Conservation (phyloP, 2,797 vertebrate species). For the Peromyscus eremicus region DNA sequence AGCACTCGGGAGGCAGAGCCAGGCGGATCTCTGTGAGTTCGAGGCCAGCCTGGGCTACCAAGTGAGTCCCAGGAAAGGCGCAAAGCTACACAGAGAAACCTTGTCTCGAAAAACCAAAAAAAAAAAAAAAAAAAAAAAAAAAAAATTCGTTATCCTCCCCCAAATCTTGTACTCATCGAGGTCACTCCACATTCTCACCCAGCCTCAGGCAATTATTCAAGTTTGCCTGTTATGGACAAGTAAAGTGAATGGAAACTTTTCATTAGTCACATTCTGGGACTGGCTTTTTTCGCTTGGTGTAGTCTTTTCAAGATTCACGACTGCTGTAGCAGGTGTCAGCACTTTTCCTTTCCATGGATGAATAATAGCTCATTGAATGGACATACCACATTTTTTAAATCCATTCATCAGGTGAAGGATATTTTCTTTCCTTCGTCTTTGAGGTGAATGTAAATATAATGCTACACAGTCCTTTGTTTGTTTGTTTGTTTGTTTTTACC, state of each 20-base stretch:
- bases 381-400: neutral
- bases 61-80: too few species aligned
- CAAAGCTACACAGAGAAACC: too few species aligned
- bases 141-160: neutral
- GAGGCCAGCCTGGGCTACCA: too few species aligned
- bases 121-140: too few species aligned
- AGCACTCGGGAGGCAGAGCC: too few species aligned
- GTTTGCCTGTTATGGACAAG: neutral
- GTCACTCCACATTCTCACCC: neutral
- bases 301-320: neutral
- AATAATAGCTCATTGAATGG: neutral
- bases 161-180: neutral
- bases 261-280: neutral
- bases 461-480: neutral
- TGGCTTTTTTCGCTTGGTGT: neutral
- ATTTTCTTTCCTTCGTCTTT: neutral
- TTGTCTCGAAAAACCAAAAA: too few species aligned
- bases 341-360: neutral
- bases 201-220: neutral
- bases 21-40: too few species aligned
- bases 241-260: fast-evolving
- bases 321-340: fast-evolving
- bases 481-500: neutral
- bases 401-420: neutral
- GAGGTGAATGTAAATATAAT: neutral